phyloP scores from a whole-genome alignment of 2,888 invertebrate genomes.

The Bhutanitis thaidina region DNA sequence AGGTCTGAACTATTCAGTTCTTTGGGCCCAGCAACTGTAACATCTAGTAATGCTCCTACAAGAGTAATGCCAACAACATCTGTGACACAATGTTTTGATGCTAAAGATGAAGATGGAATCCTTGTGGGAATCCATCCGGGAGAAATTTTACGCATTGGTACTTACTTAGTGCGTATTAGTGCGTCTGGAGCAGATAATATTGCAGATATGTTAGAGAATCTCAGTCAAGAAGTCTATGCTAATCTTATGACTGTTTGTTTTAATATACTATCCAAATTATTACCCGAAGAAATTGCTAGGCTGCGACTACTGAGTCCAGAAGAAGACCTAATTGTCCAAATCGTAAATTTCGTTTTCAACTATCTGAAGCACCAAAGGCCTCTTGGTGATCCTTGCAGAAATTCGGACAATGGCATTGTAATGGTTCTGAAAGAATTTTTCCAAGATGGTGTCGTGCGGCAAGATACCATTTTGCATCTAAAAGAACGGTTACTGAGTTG shows the following conservation, averaged over 20 bases:
- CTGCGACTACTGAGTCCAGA: slow-evolving; percentile 59
- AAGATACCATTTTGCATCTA: slow-evolving; percentile 53
- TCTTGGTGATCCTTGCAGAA: slow-evolving; percentile 47
- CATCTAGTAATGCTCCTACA: slow-evolving; percentile 48
- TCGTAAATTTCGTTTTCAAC: slow-evolving; percentile 65
- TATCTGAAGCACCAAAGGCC: slow-evolving; percentile 63
- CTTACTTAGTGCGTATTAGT: slow-evolving; percentile 53
- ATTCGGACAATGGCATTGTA: slow-evolving; percentile 56
- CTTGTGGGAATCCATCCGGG: slow-evolving; percentile 61
- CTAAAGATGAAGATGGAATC: slow-evolving; percentile 35
- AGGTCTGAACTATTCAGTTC: slow-evolving; percentile 52
- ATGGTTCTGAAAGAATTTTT: slow-evolving; percentile 64
- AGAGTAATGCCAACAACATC: slow-evolving; percentile 40
- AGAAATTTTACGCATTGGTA: slow-evolving; percentile 60
- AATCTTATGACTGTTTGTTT: slow-evolving; percentile 63
- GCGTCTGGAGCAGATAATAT: slow-evolving; percentile 59
- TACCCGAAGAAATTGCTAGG: slow-evolving; percentile 58
- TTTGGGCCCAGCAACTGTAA: slow-evolving; percentile 50
- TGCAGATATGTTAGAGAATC: slow-evolving; percentile 49
- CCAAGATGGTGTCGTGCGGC: slow-evolving; percentile 59
- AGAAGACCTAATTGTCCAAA: slow-evolving; percentile 61
- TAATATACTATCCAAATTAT: slow-evolving; percentile 52
- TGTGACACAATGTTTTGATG: slow-evolving; percentile 36
- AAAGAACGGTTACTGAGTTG: slow-evolving; percentile 50
- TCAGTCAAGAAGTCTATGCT: slow-evolving; percentile 59